Percentiles rank a stretch among this genome's conserved stretches.
Conservation (phyloP, 2,888 invertebrate genomes). For the Lycocerus yunnanus region DNA sequence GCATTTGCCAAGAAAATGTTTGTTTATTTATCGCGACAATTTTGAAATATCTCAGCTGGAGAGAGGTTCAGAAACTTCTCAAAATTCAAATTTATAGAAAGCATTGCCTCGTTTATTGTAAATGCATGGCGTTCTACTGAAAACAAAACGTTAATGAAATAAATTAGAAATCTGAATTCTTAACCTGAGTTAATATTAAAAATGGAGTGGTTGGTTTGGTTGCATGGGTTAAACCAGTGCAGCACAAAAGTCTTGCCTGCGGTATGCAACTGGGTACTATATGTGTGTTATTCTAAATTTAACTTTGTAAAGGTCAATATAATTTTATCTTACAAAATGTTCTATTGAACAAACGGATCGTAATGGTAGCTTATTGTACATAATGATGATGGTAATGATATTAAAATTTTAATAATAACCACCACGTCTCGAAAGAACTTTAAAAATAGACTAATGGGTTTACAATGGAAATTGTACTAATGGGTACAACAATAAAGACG, state of each 20-base stretch:
- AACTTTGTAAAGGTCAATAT: constrained; percentile 25
- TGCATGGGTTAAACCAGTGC: not conserved
- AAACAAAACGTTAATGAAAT: not conserved
- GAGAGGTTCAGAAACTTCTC: not conserved
- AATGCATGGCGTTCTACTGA: not conserved
- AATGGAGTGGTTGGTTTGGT: not conserved
- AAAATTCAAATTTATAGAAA: not conserved
- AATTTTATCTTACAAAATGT: constrained; percentile 19
- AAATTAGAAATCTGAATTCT: not conserved
- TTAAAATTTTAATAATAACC: constrained; percentile 3
- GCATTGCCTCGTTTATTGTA: not conserved
- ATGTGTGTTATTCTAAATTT: constrained; percentile 16
- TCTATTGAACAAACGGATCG: constrained; percentile 9
- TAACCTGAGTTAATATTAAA: not conserved
- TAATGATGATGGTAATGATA: constrained; percentile 6
- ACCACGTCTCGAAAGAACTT: not conserved
- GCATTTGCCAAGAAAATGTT: not conserved
- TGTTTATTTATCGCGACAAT: not conserved
- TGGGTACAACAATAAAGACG: not conserved
- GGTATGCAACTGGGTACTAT: not conserved
- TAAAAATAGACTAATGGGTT: not conserved
- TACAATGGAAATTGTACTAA: not conserved
- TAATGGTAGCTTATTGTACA: constrained; percentile 6
- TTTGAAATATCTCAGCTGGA: not conserved
- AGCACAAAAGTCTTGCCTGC: not conserved